Evolutionary conservation across 2,113 vertebrate species (phyloP), one percentile per base, ranked within the genome.

Genomic region (Eptesicus fuscus): DNA sequence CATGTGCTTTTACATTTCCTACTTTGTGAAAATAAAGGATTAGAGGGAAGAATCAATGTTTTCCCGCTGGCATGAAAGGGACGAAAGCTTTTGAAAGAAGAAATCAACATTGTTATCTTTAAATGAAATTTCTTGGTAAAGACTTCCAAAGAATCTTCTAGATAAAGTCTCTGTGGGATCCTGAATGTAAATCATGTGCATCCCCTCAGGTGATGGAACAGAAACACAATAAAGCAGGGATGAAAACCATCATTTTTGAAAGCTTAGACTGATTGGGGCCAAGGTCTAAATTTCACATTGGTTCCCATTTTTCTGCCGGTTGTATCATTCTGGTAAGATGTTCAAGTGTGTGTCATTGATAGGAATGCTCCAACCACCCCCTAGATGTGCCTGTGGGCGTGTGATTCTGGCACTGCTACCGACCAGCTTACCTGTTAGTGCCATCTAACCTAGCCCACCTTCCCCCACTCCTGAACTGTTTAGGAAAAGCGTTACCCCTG

Each of bases 121-220:
- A 80, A 71, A 25, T 79, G 32, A 67, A 87, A 73, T 37, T 85
- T 56, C 76, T 94, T 87, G 44, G 23, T 88, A 40, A 37, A 95
- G 30, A 18, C 51, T 91, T 96, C 49, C n/a, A 51, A 85, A 91
- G 77, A 76, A 49, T 59, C 51, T 74, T 86, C 86, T 85, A 67
- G 61, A 90, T 25, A 47, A 76, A 51, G 37, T 79, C 49, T 67
- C 56, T 9, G 4, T 23, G 56, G 42, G 59, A 67, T 77, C 37
- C 23, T 53, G 35, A 65, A 71, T 28, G 71, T 73, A 73, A 77
- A 51, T 53, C 35, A 90, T 10, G 37, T n/a, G 35, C 12, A 25
- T 35, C 82, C 32, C 53, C 47, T 76, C 5, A 63, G 28, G 42
- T 67, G 73, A 91, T 28, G 17, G 49, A 42, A 93, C 37, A 53